Conservation (phyloP, 2,797 vertebrate genomes). For the Microhierax caerulescens region DNA sequence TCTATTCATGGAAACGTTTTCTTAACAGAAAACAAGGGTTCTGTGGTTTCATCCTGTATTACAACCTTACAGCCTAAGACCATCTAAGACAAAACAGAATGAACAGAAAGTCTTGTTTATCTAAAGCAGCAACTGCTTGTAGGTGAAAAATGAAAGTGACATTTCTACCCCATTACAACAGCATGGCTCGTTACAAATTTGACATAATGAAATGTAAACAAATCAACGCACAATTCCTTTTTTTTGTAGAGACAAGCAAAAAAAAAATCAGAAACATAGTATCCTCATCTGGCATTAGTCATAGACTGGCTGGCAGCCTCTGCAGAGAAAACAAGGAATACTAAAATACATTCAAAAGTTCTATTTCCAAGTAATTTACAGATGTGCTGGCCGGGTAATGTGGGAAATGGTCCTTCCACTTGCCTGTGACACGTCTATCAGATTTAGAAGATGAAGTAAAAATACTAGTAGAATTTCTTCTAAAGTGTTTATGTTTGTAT, state of each 20-base stretch:
- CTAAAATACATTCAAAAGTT: not conserved
- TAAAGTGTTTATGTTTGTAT: not conserved
- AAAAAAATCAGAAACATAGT: not conserved
- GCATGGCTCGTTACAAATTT: not conserved
- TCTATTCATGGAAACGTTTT: not conserved
- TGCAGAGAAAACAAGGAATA: not conserved
- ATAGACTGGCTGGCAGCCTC: conserved; percentile 14
- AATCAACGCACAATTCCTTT: not conserved
- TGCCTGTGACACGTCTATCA: not conserved
- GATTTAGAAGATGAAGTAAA: not conserved
- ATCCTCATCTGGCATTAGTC: not conserved
- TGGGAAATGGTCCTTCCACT: not conserved
- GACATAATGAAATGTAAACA: not conserved
- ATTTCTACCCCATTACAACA: not conserved
- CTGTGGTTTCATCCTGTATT: not conserved
- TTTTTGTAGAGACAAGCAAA: not conserved
- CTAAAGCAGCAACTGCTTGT: not conserved
- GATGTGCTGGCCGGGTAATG: not conserved
- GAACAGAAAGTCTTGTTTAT: not conserved
- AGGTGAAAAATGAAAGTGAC: not conserved
- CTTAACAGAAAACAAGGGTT: not conserved
- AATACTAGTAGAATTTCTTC: not conserved
- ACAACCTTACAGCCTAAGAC: not conserved
- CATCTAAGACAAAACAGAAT: not conserved
- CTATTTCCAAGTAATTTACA: not conserved